Percentiles rank a stretch among this genome's conserved stretches.
These are phyloP conservation scores for Cotesia congregata DNA, from an alignment of 2,888 invertebrate species.

Conservation along the genomic window DNA sequence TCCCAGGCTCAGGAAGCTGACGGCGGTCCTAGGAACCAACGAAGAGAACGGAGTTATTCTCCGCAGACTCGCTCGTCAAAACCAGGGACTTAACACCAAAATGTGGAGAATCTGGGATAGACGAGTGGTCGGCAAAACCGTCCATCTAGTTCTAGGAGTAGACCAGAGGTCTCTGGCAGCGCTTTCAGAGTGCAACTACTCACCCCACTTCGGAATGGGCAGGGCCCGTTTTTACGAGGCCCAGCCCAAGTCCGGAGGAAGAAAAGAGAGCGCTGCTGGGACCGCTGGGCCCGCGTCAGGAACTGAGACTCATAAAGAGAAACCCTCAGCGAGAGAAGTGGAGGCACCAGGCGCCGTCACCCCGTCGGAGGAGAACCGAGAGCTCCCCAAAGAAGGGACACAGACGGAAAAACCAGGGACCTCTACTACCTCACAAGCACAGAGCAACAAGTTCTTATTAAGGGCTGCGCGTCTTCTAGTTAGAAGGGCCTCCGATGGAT, in stretches of 20 bases:
- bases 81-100: conserved; percentile 40
- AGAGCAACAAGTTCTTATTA: neutral
- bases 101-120: conserved; percentile 45
- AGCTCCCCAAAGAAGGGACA: neutral
- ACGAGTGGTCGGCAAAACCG: conserved; percentile 28
- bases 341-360: neutral
- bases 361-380: neutral
- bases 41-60: conserved; percentile 30
- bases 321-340: neutral
- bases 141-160: conserved; percentile 44
- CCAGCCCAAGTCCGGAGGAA: neutral
- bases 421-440: neutral
- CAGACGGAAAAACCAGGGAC: neutral
- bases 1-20: conserved; percentile 15
- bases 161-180: conserved; percentile 28
- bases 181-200: neutral
- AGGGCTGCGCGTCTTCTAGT: neutral
- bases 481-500: neutral
- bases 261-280: neutral
- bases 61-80: conserved; percentile 38
- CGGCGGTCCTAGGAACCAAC: conserved; percentile 18
- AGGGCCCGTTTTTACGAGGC: neutral
- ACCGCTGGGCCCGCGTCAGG: neutral
- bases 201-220: neutral
- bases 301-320: neutral